Evolutionary conservation across 1,140 invertebrate genomes (phyloP).

Genomic region (Drosophila grimshawi): DNA sequence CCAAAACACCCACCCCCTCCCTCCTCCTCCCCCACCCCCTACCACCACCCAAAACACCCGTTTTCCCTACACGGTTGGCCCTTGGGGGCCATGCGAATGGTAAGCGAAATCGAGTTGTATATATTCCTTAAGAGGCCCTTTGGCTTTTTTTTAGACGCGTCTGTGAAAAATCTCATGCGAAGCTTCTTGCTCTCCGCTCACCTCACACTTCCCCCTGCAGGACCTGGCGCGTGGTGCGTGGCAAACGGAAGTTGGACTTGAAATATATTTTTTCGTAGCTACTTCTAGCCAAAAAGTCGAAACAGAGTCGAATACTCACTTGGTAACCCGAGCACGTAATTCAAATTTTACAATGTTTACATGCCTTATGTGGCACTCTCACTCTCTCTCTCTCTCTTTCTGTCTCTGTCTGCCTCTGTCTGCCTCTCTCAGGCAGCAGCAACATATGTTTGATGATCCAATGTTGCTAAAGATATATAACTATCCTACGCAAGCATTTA

Average conservation of each 20-base stretch:
- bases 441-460: conserved; percentile 59
- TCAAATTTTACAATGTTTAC: conserved; percentile 80
- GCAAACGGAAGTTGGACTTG: conserved; percentile 43
- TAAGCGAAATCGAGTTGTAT: conserved; percentile 15
- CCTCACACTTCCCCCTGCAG: neutral
- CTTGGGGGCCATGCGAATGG: neutral
- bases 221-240: conserved; percentile 18
- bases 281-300: conserved; percentile 27
- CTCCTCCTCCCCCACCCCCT: neutral
- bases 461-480: conserved; percentile 34
- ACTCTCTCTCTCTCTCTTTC: neutral
- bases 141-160: conserved; percentile 14
- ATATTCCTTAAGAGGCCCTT: conserved; percentile 48
- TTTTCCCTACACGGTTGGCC: neutral
- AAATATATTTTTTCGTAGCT: conserved; percentile 37
- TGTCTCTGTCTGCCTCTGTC: neutral
- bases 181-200: conserved; percentile 6
- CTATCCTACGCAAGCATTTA: conserved; percentile 6
- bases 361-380: conserved; percentile 58
- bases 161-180: conserved; percentile 41
- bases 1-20: neutral
- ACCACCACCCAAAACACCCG: neutral
- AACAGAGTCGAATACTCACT: conserved; percentile 1
- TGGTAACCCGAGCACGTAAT: conserved; percentile 69
- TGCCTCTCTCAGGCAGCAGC: neutral